A percentile compares a stretch with the other conserved stretches of the same genome.
These are phyloP conservation scores for Microtus obscurus DNA, from an alignment of 2,797 vertebrate genomes.

Conservation along the genomic window DNA sequence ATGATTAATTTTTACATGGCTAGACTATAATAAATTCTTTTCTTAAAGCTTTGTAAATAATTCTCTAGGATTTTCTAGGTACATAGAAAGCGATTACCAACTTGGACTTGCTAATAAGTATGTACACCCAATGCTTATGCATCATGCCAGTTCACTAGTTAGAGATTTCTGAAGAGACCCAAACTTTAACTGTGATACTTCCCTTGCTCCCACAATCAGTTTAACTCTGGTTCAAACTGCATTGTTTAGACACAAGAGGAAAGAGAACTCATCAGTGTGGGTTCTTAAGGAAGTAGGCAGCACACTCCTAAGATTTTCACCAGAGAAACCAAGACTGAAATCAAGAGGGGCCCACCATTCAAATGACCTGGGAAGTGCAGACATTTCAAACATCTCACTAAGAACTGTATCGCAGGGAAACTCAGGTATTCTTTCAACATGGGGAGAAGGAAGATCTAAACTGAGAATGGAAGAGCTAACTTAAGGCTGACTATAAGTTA, in stretches of 20 bases:
- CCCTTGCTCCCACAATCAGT: neutral
- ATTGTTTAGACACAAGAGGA: neutral
- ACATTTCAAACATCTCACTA: neutral
- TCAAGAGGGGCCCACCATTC: neutral
- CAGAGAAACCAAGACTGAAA: conserved; percentile 9
- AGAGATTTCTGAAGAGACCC: neutral
- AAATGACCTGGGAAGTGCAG: neutral
- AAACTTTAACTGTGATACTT: neutral
- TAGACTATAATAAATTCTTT: conserved; percentile 27
- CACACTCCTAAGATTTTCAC: too few relatives aligned
- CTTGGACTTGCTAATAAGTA: neutral
- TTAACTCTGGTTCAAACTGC: neutral
- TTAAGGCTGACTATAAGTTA: conserved; percentile 9
- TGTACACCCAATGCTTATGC: neutral
- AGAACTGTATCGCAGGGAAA: neutral
- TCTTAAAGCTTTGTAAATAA: conserved; percentile 1
- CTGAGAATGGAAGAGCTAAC: conserved; percentile 11
- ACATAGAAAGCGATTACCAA: neutral
- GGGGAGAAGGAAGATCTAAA: neutral
- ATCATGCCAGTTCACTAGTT: neutral
- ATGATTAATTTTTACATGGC: conserved; percentile 2
- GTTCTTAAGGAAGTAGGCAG: too few relatives aligned
- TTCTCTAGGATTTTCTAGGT: conserved; percentile 37
- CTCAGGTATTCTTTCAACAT: neutral
- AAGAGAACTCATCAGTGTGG: neutral